These are phyloP conservation scores for Blennius ocellaris DNA, from an alignment of 2,113 vertebrate genomes.

Conservation along the genomic window DNA sequence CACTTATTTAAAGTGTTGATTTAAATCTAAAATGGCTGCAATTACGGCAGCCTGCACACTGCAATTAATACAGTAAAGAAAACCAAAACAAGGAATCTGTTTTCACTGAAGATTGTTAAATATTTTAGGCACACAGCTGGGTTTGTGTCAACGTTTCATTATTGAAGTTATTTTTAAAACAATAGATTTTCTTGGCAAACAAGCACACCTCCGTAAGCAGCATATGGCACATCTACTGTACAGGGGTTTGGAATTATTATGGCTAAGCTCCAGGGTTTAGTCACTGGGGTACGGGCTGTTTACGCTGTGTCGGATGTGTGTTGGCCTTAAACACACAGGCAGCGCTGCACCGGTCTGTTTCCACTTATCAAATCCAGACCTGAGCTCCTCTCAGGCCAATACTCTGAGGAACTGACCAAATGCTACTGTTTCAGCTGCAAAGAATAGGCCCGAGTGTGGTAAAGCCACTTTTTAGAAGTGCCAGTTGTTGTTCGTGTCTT, in stretches of 20 bases:
- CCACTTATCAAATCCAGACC: slow-evolving; percentile 89
- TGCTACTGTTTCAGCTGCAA: slow-evolving; percentile 73
- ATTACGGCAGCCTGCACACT: neutral
- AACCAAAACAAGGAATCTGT: neutral
- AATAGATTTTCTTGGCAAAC: slow-evolving; percentile 46
- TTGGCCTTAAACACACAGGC: slow-evolving; percentile 77
- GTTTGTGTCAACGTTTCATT: slow-evolving; percentile 14
- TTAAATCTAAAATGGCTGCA: neutral
- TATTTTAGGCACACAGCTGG: slow-evolving; percentile 9
- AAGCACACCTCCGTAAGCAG: slow-evolving; percentile 27
- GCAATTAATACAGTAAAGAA: neutral
- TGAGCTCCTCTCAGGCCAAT: slow-evolving; percentile 79
- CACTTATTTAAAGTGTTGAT: neutral
- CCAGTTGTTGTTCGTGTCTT: slow-evolving; percentile 51
- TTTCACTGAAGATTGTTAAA: neutral
- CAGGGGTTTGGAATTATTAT: slow-evolving; percentile 55
- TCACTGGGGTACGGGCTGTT: slow-evolving; percentile 62
- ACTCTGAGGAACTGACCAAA: slow-evolving; percentile 71
- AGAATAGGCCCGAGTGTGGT: slow-evolving; percentile 55
- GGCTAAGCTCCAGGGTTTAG: slow-evolving; percentile 71
- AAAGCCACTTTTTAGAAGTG: slow-evolving; percentile 31
- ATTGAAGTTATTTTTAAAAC: slow-evolving; percentile 47
- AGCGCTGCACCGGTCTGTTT: slow-evolving; percentile 83
- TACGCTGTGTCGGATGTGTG: slow-evolving; percentile 83
- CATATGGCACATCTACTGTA: slow-evolving; percentile 63